Evolutionary conservation across 2,888 invertebrate species (phyloP), one percentile per base, ranked within the genome.

Genomic region (Leptopilina drosophilae): DNA sequence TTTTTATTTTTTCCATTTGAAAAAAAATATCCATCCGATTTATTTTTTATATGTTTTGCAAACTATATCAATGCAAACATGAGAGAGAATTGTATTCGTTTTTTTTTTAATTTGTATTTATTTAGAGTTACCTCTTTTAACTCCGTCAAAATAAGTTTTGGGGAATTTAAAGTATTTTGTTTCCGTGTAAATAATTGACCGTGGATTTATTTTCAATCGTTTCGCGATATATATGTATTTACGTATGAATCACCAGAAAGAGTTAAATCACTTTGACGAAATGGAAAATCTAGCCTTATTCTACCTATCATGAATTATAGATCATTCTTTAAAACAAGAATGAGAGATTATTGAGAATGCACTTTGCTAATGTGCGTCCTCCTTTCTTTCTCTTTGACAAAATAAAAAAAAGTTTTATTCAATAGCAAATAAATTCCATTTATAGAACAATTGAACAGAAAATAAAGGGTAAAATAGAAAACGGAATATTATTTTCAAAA

Each of bases 231-330:
- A 4, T 33, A 14, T 15, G n/a, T n/a, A n/a, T n/a, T n/a, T n/a
- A 69, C 20, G 1, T 20, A 20, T 69, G 69, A 49, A 69, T 49
- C 73, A 78, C 6, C 33, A 5, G 77, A 77, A 78, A 83, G 77
- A 86, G 84, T 80, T 85, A 83, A 87, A 82, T 84, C 85, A 83
- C 83, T 83, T 81, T 12, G 49, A 26, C 77, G 84, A 84, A 85
- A 88, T 88, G 83, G 85, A 86, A 88, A 88, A 88, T 88, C 87
- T 85, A 84, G 87, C 85, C 86, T 88, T 87, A 87, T 85, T 82
- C 33, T 33, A 33, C 82, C 83, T 78, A 84, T 85, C 86, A 87
- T 89, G 89, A 87, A 89, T 89, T 88, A 89, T 89, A 88, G 88
- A 89, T 88, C 87, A 82, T 86, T 86, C 20, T 87, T 88, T 87